Conservation (phyloP, 2,888 invertebrate species). For the Himalopsyche japonica region DNA sequence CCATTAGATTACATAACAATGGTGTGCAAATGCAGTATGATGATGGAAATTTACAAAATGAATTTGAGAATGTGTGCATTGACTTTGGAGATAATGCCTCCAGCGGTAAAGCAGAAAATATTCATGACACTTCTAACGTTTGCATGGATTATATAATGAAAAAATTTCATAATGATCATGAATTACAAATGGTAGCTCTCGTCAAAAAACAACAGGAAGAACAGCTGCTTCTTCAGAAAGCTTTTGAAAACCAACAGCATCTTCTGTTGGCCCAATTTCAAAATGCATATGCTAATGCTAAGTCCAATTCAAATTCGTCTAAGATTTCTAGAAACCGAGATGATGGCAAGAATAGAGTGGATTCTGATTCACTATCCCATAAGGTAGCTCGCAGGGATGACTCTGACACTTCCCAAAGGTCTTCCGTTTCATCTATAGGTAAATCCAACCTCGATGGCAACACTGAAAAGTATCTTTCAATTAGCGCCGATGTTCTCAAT, state of each 20-base stretch:
- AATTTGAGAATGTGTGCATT: conserved; percentile 28
- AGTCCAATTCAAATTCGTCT: not conserved
- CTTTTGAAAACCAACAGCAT: conserved; percentile 69
- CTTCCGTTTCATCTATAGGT: not conserved
- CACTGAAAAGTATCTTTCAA: conserved; percentile 34
- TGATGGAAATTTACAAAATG: conserved; percentile 18
- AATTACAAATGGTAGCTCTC: conserved; percentile 64
- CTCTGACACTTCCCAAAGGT: not conserved
- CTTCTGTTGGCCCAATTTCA: conserved; percentile 56
- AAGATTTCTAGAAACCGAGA: not conserved
- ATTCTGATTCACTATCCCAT: not conserved
- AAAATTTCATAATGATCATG: conserved; percentile 65
- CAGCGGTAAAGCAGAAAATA: not conserved
- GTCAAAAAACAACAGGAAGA: conserved; percentile 68
- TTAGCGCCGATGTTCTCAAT: conserved; percentile 32
- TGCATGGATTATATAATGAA: conserved; percentile 36
- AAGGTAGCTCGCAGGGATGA: not conserved
- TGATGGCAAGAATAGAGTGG: not conserved
- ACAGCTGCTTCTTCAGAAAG: conserved; percentile 64
- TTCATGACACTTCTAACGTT: conserved; percentile 40
- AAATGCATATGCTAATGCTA: conserved; percentile 41
- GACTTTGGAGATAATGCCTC: conserved; percentile 11
- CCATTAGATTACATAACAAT: conserved; percentile 28
- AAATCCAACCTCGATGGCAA: not conserved
- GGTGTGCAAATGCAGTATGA: conserved; percentile 17